Conservation (phyloP, 1,140 invertebrate species). For the Bombus balteatus region DNA sequence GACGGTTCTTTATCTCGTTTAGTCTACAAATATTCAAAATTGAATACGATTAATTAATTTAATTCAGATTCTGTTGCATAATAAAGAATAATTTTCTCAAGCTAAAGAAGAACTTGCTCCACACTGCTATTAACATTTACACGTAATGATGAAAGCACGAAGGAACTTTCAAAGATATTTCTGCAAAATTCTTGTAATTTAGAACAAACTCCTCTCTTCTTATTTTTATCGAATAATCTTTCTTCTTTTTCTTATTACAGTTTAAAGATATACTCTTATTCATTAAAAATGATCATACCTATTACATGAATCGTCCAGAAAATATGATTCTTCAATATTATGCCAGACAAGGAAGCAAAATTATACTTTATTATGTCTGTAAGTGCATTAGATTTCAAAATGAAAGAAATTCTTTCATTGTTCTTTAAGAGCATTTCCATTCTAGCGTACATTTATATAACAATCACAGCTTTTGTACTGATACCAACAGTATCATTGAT, state of each 20-base stretch:
- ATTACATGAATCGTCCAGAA: constrained; percentile 10
- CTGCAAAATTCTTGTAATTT: not conserved
- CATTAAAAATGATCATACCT: not conserved
- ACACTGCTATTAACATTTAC: not conserved
- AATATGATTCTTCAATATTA: constrained; percentile 6
- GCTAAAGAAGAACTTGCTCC: not conserved
- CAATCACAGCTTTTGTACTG: not conserved
- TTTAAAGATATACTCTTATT: not conserved
- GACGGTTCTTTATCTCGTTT: not conserved
- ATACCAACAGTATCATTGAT: not conserved
- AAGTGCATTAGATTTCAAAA: not conserved
- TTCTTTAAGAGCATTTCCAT: not conserved
- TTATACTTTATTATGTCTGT: not conserved
- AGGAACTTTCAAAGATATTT: not conserved
- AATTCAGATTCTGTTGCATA: too few species aligned
- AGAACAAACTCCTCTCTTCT: not conserved
- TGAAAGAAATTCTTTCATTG: not conserved
- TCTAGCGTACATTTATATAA: not conserved
- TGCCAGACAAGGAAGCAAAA: not conserved
- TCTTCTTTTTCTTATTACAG: not conserved
- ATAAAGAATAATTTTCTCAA: too few species aligned
- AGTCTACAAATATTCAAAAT: not conserved
- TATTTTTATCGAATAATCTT: not conserved
- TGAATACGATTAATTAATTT: not conserved
- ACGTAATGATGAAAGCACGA: not conserved